Base-by-base conservation (phyloP, 2,797 vertebrate genomes). In the Petrocephalus schoutedeni region DNA sequence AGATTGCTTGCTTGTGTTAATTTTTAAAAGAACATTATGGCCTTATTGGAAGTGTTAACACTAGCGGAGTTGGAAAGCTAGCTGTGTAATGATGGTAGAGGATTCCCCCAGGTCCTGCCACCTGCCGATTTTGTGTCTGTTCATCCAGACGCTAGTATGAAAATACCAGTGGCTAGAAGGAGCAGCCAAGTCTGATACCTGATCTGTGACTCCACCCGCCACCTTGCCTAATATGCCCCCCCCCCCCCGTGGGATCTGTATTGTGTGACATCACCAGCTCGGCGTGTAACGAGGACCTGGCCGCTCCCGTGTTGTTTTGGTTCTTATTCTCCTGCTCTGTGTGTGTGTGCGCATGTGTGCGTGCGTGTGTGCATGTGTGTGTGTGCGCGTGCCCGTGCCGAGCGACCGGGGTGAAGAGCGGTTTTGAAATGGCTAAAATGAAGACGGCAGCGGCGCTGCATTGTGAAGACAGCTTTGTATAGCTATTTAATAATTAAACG, bases 201-300 rank as follows among this genome's bases (percentile, higher is more conserved):
- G 80, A 74, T 74, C 67, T 41, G 6, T 74, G 14, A 41, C 45
- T 45, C 80, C 19, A 3, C 49, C 80, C 77, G 45, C 77, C 5
- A 7, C 80, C 41, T 23, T 23, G n/a, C 58, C n/a, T 61, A 61
- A 61, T 4, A 23, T 9, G 58, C 77, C 71, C 71, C 74, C 41
- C 77, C 77, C 77, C 77, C 16, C n/a, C 19, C 41, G 80, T 83
- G 80, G n/a, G 41, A 84, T n/a, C 51, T 84, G 49, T 49, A 23
- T 84, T 84, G 21, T 84, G n/a, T 84, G 51, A 84, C 82, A 84
- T 84, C 82, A 84, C 23, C 9, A 5, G 80, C 36, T 53, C 21
- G 80, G 19, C 19, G 19, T 53, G 80, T 10, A 23, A 53, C 28
- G 12, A 83, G 45, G 2, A 21, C 53, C 80, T 49, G 41, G 19